Base-by-base conservation (phyloP, 2,888 invertebrate species). In the Masnerella sp. region DNA sequence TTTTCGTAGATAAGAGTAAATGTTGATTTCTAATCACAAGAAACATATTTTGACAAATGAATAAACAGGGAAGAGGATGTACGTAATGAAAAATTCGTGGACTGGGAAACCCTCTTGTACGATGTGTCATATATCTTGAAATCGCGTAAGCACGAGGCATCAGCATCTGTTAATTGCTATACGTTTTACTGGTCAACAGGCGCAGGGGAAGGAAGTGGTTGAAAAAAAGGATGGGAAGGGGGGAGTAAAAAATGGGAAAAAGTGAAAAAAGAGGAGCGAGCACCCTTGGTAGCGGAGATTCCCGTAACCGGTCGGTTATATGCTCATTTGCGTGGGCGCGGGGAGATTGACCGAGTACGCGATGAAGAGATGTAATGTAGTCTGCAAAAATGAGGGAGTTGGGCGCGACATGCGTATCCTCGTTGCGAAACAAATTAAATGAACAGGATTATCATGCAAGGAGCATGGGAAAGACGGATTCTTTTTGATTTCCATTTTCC, bases 401-500 rank as follows among this genome's bases (percentile, higher is more conserved):
- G 70, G 56, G 70, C 43, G 54, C 67, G 61, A 67, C 67, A 61
- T 59, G 67, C 51, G 52, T 49, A 78, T 75, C 77, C 78, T 75
- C 76, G 81, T 78, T 77, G 58, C 69, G 80, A 79, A 80, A 82
- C 81, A 84, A 83, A 84, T 84, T 84, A 83, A 83, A 82, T 78
- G 81, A 81, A 82, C 83, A 78, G 84, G 81, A 84, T 84, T 83
- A 82, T 80, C 79, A 82, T 77, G 77, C 79, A 75, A 78, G 80
- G 77, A 61, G 59, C 59, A 54, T 52, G 72, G 52, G 59, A 45
- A 62, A 78, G 81, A 76, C 77, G 76, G 81, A 78, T 82, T 80
- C 82, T 82, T 82, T 82, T 79, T 75, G 77, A 68, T 64, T 67
- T 43, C 28, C 62, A 38, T 62, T 68, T 68, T 62, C 25, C 36